Percentiles rank a stretch among this genome's conserved stretches.
Evolutionary conservation across 2,113 vertebrate genomes (phyloP).

Genomic region (Phycodurus eques): DNA sequence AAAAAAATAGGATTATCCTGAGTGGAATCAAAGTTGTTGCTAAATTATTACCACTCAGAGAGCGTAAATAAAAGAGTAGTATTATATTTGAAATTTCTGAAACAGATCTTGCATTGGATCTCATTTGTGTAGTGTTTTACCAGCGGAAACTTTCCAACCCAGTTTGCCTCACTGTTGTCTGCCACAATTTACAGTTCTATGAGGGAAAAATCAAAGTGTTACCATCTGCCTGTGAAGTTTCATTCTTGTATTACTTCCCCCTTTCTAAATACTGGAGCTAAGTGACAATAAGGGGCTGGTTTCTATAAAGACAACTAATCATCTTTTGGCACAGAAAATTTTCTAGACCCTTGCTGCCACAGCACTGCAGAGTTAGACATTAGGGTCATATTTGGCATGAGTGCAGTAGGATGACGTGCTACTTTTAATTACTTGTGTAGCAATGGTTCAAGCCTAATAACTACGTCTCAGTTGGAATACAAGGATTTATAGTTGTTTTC

Average conservation of each 20-base stretch:
- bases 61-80: too few species aligned
- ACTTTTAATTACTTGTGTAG: neutral
- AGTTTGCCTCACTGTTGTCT: neutral
- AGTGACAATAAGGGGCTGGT: slow-evolving; percentile 42
- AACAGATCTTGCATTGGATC: neutral
- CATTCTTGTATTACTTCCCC: slow-evolving; percentile 26
- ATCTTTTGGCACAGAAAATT: slow-evolving; percentile 79
- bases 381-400: slow-evolving; percentile 82
- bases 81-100: too few species aligned
- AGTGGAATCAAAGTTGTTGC: neutral
- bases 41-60: neutral
- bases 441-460: neutral
- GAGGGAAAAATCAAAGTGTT: neutral
- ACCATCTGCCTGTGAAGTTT: slow-evolving; percentile 15
- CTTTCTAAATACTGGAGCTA: slow-evolving; percentile 47
- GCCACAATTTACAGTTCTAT: neutral
- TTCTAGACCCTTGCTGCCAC: slow-evolving; percentile 80
- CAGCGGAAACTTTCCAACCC: neutral
- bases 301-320: slow-evolving; percentile 79
- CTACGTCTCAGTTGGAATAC: neutral
- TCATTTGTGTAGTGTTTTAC: neutral
- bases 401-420: slow-evolving; percentile 72
- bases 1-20: neutral
- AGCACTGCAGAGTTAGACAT: slow-evolving; percentile 82
- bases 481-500: too few species aligned